phyloP scores from a whole-genome alignment of 2,113 vertebrate species.

The Lagopus leucura region DNA sequence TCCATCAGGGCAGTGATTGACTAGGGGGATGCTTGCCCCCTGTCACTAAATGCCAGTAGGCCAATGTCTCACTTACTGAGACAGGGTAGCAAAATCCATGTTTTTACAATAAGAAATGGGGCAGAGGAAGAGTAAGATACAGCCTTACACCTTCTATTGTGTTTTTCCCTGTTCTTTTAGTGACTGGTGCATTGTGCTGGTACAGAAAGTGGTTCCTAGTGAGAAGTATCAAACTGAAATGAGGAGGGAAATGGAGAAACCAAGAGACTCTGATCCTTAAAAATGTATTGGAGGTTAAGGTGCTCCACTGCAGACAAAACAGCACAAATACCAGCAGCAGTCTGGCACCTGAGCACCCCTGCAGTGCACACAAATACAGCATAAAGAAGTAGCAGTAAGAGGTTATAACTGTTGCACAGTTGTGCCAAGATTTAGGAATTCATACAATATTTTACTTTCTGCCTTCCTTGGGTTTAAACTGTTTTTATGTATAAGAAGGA shows the following conservation, averaged over 20 bases:
- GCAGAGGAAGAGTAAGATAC: neutral
- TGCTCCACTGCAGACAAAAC: neutral
- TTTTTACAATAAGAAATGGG: neutral
- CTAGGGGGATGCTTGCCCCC: neutral
- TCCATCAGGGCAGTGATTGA: neutral
- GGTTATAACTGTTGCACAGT: constrained; percentile 21
- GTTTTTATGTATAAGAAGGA: constrained; percentile 51
- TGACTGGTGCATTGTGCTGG: neutral
- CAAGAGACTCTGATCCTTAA: constrained; percentile 36
- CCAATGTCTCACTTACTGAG: accelerated
- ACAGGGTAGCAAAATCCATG: accelerated
- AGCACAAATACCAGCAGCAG: neutral
- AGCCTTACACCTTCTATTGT: neutral
- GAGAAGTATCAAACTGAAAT: constrained; percentile 26
- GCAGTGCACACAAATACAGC: constrained; percentile 19
- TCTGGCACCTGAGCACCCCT: neutral
- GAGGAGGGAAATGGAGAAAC: constrained; percentile 37
- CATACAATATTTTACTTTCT: constrained; percentile 31
- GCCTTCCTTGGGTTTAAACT: constrained; percentile 69
- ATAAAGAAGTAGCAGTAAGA: constrained; percentile 61
- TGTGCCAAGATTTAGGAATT: constrained; percentile 55
- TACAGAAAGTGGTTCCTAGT: constrained; percentile 2
- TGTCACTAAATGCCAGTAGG: neutral
- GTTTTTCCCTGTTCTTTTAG: neutral
- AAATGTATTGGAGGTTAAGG: constrained; percentile 42